Percentiles rank a stretch among this genome's conserved stretches.
These are phyloP conservation scores for Lucinisca nassula DNA, from an alignment of 2,888 invertebrate species.

Conservation along the genomic window DNA sequence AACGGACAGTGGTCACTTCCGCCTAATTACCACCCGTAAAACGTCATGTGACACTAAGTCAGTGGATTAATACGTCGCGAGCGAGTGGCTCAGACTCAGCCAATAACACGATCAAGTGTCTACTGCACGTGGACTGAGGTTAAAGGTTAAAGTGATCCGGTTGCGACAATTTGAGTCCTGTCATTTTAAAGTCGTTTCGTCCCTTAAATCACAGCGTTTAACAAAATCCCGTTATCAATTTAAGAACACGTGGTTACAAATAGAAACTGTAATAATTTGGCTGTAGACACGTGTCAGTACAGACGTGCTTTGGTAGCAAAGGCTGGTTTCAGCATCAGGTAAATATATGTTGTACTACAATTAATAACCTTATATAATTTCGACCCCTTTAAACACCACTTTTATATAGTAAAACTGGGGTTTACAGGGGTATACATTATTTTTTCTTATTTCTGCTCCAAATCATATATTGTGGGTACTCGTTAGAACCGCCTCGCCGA, in stretches of 20 bases:
- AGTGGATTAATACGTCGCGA: slow-evolving; percentile 53
- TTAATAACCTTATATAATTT: too few relatives aligned
- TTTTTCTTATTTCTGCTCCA: too few relatives aligned
- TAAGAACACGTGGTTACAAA: not conserved
- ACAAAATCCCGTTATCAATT: not conserved
- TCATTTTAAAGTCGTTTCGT: not conserved
- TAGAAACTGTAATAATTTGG: not conserved
- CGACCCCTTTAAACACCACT: too few relatives aligned
- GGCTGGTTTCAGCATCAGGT: not conserved
- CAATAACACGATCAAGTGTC: slow-evolving; percentile 44
- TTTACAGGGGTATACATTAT: too few relatives aligned
- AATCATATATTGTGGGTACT: too few relatives aligned
- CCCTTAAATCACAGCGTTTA: not conserved
- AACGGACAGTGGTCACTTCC: not conserved
- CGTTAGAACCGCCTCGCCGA: too few relatives aligned
- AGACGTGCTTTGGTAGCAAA: not conserved
- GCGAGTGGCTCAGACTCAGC: slow-evolving; percentile 35
- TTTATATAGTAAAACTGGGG: too few relatives aligned
- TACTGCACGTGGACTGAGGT: slow-evolving; percentile 49
- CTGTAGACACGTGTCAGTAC: not conserved
- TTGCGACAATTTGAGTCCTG: not conserved
- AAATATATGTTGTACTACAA: too few relatives aligned
- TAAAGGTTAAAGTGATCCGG: slow-evolving; percentile 30
- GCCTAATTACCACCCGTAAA: slow-evolving; percentile 45
- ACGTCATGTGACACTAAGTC: slow-evolving; percentile 44